Evolutionary conservation across 2,797 vertebrate genomes (phyloP).

Genomic region (Choloepus didactylus): DNA sequence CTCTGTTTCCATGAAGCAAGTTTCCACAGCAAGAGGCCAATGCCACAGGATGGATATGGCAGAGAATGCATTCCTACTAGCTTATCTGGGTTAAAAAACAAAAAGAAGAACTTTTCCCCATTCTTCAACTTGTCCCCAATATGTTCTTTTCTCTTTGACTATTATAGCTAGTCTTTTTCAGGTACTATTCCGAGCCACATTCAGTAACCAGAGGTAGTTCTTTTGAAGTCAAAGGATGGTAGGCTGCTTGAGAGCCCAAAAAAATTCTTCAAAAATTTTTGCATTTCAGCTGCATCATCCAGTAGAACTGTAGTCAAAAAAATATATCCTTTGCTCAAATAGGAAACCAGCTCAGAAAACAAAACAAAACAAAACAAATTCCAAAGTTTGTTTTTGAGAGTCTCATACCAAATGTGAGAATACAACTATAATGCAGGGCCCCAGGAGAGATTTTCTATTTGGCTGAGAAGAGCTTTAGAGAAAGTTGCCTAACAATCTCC

Average conservation of each 20-base stretch:
- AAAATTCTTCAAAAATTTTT: background rate
- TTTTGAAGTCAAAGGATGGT: constrained; percentile 39
- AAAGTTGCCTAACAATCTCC: background rate
- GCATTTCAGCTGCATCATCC: background rate
- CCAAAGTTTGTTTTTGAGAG: constrained; percentile 9
- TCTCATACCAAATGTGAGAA: background rate
- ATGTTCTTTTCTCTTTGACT: background rate
- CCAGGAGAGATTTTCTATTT: background rate
- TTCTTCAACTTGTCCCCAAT: background rate
- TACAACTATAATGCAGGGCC: background rate
- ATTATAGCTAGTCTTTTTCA: background rate
- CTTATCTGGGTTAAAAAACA: background rate
- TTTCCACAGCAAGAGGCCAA: background rate
- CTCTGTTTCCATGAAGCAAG: background rate
- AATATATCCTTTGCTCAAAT: constrained; percentile 23
- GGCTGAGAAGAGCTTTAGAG: background rate
- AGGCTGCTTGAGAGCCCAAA: background rate
- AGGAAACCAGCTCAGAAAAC: background rate
- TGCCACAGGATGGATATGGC: background rate
- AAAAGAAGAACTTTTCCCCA: background rate
- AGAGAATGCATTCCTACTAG: background rate
- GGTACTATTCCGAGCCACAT: background rate
- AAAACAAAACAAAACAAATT: constrained; percentile 5
- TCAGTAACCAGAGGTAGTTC: background rate
- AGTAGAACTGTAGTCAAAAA: background rate